These are phyloP conservation scores for Chitala chitala DNA, from an alignment of 2,113 vertebrate genomes.

Conservation along the genomic window DNA sequence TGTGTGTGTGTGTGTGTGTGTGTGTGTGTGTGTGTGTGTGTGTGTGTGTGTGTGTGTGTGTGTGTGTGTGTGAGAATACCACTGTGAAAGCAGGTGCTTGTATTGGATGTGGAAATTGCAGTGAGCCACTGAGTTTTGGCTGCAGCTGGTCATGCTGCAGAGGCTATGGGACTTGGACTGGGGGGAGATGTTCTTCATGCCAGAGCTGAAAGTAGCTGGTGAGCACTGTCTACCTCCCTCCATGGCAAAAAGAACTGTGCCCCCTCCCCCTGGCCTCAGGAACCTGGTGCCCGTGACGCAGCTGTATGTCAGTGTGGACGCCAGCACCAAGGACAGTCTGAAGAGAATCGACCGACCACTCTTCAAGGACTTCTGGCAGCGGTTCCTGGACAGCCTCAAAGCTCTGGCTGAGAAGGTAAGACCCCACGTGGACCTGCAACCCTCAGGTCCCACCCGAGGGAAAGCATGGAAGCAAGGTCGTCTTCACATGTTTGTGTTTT, in stretches of 20 bases:
- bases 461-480: too few relatives aligned
- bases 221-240: too few relatives aligned
- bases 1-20: too few relatives aligned
- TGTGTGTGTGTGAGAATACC: neutral
- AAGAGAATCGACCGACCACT: slow-evolving; percentile 90
- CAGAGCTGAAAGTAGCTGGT: too few relatives aligned
- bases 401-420: slow-evolving; percentile 91
- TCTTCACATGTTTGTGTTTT: too few relatives aligned
- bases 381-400: slow-evolving; percentile 84
- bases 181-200: neutral
- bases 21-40: too few relatives aligned
- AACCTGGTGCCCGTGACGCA: slow-evolving; percentile 85
- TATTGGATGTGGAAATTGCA: neutral
- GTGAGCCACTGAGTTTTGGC: neutral
- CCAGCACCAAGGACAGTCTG: slow-evolving; percentile 87
- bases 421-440: neutral
- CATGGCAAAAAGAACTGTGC: neutral
- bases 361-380: slow-evolving; percentile 94
- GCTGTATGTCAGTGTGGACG: slow-evolving; percentile 91
- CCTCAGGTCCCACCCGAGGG: too few relatives aligned
- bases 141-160: too few relatives aligned
- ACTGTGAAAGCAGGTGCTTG: neutral
- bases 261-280: slow-evolving; percentile 50
- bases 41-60: too few relatives aligned
- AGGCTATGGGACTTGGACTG: neutral